Evolutionary conservation across 2,113 vertebrate genomes (phyloP).

Genomic region (Entelurus aequoreus): DNA sequence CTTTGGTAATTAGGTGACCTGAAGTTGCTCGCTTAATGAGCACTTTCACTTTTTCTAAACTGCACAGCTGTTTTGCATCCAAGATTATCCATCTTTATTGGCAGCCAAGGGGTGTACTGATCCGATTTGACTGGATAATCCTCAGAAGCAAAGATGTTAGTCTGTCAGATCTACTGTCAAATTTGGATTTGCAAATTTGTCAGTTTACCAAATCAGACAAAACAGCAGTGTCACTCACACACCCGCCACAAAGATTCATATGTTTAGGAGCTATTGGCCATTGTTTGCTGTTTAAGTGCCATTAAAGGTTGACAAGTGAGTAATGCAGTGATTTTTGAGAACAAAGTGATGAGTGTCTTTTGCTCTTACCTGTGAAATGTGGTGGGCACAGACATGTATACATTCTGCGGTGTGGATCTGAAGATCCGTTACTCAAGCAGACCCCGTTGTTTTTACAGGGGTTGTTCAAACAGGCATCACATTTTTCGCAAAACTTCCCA

Average conservation of each 20-base stretch:
- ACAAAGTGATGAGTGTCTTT: not conserved
- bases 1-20: not conserved
- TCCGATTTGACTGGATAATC: not conserved
- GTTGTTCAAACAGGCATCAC: conserved; percentile 67
- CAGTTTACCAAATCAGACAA: not conserved
- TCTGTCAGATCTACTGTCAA: not conserved
- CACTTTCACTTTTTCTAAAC: not conserved
- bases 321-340: not conserved
- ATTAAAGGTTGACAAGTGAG: not conserved
- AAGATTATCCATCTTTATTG: not conserved
- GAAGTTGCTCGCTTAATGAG: not conserved
- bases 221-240: not conserved
- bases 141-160: not conserved
- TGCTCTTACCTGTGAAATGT: conserved; percentile 74
- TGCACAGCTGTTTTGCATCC: not conserved
- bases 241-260: not conserved
- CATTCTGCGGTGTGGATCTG: conserved; percentile 40
- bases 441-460: conserved; percentile 74
- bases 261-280: not conserved
- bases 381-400: conserved; percentile 72
- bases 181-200: not conserved
- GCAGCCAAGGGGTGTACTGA: not conserved
- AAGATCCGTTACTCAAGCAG: conserved; percentile 58
- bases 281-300: not conserved
- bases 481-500: conserved; percentile 77